Conservation (phyloP, 2,113 vertebrate genomes). For the Gadus macrocephalus region DNA sequence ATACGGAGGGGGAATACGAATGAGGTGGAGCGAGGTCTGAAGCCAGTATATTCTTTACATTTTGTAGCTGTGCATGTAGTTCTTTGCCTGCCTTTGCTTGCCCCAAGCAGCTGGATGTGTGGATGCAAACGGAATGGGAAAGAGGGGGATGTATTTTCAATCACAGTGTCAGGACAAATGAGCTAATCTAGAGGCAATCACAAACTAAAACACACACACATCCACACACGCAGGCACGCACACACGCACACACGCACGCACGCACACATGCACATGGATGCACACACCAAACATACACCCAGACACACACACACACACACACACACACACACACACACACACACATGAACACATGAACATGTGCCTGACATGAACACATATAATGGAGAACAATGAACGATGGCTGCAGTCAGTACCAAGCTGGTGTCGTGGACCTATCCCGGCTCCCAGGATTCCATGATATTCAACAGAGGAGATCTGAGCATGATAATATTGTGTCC, state of each 20-base stretch:
- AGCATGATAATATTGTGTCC: slow-evolving; percentile 22
- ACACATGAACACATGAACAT: neutral
- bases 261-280: too few relatives aligned
- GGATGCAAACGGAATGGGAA: neutral
- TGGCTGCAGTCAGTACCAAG: slow-evolving; percentile 21
- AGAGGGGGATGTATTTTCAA: neutral
- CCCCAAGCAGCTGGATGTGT: neutral
- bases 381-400: neutral
- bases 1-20: neutral
- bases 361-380: neutral
- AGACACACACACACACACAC: neutral
- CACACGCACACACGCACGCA: too few relatives aligned
- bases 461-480: slow-evolving; percentile 9
- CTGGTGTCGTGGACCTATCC: slow-evolving; percentile 7
- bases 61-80: neutral
- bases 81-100: neutral
- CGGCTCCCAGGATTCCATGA: slow-evolving; percentile 14
- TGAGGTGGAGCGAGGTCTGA: slow-evolving; percentile 1
- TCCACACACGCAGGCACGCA: too few relatives aligned
- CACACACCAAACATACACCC: too few relatives aligned
- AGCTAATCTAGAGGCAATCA: too few relatives aligned
- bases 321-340: slow-evolving; percentile 2
- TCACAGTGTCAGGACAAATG: too few relatives aligned
- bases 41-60: neutral
- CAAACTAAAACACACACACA: too few relatives aligned